Evolutionary conservation across 1,140 invertebrate genomes (phyloP).

Genomic region (Orius insidiosus): DNA sequence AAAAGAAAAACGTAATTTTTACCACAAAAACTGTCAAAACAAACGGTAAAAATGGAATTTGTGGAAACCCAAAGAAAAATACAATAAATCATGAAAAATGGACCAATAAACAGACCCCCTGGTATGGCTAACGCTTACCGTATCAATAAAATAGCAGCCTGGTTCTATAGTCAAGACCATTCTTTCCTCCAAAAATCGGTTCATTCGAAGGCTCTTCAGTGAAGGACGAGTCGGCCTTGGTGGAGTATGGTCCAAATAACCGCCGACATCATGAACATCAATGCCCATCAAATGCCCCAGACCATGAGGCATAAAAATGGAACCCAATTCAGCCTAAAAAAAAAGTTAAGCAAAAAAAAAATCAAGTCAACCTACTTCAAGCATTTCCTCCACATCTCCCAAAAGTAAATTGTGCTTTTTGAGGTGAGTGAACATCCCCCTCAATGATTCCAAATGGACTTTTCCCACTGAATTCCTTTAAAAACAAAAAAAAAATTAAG

Average conservation of each 20-base stretch:
- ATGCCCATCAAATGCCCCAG: conserved; percentile 86
- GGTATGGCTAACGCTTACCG: conserved; percentile 30
- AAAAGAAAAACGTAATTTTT: neutral
- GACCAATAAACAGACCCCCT: neutral
- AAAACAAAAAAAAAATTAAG: too few species aligned
- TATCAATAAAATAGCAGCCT: conserved; percentile 87
- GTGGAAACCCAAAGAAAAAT: neutral
- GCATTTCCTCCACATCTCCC: conserved; percentile 50
- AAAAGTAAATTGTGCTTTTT: conserved; percentile 56
- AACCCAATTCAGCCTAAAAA: conserved; percentile 47
- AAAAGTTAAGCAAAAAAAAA: neutral
- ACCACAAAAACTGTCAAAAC: too few species aligned
- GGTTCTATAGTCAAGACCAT: conserved; percentile 97
- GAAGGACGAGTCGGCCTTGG: conserved; percentile 44
- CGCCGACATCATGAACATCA: conserved; percentile 96
- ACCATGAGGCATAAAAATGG: conserved; percentile 91
- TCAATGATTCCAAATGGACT: conserved; percentile 81
- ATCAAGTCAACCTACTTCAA: neutral
- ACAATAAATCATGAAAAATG: neutral
- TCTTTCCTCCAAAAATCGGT: conserved; percentile 52
- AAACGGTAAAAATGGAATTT: conserved; percentile 5
- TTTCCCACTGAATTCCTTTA: conserved; percentile 53
- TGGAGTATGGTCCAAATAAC: conserved; percentile 53
- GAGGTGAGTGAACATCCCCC: conserved; percentile 55
- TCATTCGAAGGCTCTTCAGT: conserved; percentile 60